Base-by-base conservation (phyloP, 37 sponge, comb jelly and placozoan species). In the Cliona cf. orientalis region DNA sequence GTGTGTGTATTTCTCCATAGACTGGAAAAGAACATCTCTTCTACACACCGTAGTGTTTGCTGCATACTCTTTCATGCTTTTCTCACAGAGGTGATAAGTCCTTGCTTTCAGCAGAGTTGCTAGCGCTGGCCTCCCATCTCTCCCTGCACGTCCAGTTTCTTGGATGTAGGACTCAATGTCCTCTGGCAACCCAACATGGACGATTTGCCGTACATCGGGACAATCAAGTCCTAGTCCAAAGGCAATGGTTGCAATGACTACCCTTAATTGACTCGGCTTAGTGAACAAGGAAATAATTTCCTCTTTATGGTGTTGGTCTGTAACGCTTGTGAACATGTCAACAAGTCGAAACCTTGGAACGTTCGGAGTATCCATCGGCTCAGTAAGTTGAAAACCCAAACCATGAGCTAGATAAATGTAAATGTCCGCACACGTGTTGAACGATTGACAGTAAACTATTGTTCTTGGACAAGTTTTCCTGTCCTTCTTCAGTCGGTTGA, bases 221-320 rank as follows among this genome's bases (percentile, higher is more conserved):
- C 72, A 81, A 42, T 72, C 82, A 33, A 81, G 32, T 22, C 83
- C 83, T 39, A 83, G 19, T 2, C 83, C 83, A 64, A 72, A 83
- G 28, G 83, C 66, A 55, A 37, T 53, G 9, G 80, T 80, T 21
- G 80, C 80, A 32, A 66, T 69, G 4, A 79, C 1, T 42, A 66
- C 5, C n/a, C 67, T 19, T 44, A 66, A 45, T 35, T 14, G 17
- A 11, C 21, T 29, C 23, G 21, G 33, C 19, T 58, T 44, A 29
- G 14, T 64, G 75, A 46, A 84, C 46, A 56, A 28, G 67, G 42
- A 84, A 17, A 70, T n/a, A 45, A 84, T 31, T 35, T n/a, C 25
- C 28, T 75, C 75, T 74, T 46, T 74, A n/a, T 40, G 63, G 19
- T 36, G 28, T 33, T 21, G 21, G 28, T 61, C 59, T 45, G 63